Conservation (phyloP, 2,797 vertebrate species). For the Bothrops alternatus region DNA sequence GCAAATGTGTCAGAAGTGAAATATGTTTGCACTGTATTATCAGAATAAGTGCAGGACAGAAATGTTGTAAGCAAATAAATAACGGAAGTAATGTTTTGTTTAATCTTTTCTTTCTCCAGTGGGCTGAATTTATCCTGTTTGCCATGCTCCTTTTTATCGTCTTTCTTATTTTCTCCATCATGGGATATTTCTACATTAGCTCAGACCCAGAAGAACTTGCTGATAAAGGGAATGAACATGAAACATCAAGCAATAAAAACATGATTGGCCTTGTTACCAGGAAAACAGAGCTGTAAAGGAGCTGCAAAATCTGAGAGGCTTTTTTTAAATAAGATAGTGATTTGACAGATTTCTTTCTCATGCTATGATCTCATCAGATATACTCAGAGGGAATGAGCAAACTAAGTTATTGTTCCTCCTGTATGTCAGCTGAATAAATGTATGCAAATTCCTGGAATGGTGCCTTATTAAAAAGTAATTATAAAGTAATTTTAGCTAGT, state of each 20-base stretch:
- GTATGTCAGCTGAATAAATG: slow-evolving; percentile 40
- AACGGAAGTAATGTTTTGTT: slow-evolving; percentile 11
- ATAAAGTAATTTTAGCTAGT: slow-evolving; percentile 49
- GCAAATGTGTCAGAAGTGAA: neutral
- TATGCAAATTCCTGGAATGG: slow-evolving; percentile 45
- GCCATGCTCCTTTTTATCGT: slow-evolving; percentile 83
- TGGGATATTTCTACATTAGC: slow-evolving; percentile 88
- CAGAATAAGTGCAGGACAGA: neutral
- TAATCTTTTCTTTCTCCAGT: slow-evolving; percentile 71
- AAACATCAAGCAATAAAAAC: slow-evolving; percentile 52
- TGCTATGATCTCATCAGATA: slow-evolving; percentile 29
- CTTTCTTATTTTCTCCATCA: slow-evolving; percentile 91
- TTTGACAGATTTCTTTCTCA: slow-evolving; percentile 38
- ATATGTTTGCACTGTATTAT: neutral
- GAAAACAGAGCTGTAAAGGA: slow-evolving; percentile 71
- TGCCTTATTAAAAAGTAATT: slow-evolving; percentile 35
- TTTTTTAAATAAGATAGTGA: neutral
- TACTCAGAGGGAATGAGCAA: slow-evolving; percentile 20
- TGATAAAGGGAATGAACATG: slow-evolving; percentile 59
- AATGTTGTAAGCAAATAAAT: neutral
- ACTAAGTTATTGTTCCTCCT: slow-evolving; percentile 32
- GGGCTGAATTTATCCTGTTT: slow-evolving; percentile 94
- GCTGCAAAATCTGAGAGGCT: neutral
- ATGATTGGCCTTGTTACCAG: slow-evolving; percentile 65
- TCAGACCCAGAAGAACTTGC: slow-evolving; percentile 73